Evolutionary conservation across 2,113 vertebrate genomes (phyloP).

Genomic region (Cardinalis cardinalis): DNA sequence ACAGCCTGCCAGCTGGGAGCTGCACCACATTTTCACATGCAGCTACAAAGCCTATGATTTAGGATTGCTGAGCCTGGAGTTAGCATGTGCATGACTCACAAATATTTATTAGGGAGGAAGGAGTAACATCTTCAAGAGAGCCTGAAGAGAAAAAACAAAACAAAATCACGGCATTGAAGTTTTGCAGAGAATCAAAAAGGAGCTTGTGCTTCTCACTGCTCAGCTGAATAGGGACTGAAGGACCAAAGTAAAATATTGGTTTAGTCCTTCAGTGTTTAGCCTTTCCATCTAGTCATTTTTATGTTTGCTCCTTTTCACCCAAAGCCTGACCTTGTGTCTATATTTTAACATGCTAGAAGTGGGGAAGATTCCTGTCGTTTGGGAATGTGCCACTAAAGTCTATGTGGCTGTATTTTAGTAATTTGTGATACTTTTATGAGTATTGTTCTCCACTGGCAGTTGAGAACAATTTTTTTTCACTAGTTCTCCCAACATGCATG

Average conservation of each 20-base stretch:
- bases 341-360: neutral
- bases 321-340: neutral
- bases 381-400: neutral
- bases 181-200: neutral
- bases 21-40: neutral
- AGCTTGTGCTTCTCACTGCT: neutral
- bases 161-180: neutral
- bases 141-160: neutral
- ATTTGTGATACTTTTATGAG: neutral
- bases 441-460: neutral
- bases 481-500: neutral
- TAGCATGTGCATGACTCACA: neutral
- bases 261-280: neutral
- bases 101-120: constrained; percentile 3
- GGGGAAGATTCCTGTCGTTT: neutral
- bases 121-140: neutral
- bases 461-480: neutral
- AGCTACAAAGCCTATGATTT: constrained; percentile 11
- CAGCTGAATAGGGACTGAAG: neutral
- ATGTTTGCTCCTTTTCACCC: neutral
- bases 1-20: constrained; percentile 48
- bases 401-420: neutral
- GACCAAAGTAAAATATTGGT: neutral
- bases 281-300: neutral
- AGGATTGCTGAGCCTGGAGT: neutral